Percentiles rank a stretch among this genome's conserved stretches.
phyloP scores from a whole-genome alignment of 1,140 invertebrate species.

The Orussus abietinus region DNA sequence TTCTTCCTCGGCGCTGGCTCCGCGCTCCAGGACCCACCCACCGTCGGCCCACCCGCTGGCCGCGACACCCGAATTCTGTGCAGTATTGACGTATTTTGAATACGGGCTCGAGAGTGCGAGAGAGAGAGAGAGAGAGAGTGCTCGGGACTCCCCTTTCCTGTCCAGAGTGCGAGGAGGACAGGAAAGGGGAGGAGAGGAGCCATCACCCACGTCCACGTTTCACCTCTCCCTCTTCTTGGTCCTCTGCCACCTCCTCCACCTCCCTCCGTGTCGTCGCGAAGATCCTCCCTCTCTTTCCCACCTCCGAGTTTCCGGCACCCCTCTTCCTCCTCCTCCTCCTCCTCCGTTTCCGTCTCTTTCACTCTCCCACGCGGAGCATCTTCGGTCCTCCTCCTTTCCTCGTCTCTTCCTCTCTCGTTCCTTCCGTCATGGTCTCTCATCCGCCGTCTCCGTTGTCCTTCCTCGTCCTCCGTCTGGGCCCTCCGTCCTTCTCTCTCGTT shows the following conservation, averaged over 20 bases:
- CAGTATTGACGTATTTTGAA: slow-evolving; percentile 40
- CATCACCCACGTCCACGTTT: slow-evolving; percentile 29
- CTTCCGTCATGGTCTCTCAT: too few relatives aligned
- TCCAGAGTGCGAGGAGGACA: slow-evolving; percentile 9
- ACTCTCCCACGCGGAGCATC: too few relatives aligned
- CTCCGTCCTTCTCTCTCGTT: slow-evolving; percentile 8
- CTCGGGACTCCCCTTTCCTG: slow-evolving; percentile 2
- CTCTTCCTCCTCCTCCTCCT: slow-evolving; percentile 9
- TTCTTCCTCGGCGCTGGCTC: neutral
- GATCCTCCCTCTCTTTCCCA: slow-evolving; percentile 16
- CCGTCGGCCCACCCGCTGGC: slow-evolving; percentile 1
- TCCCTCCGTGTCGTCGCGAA: neutral
- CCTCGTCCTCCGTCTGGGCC: slow-evolving; percentile 15
- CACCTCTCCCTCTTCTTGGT: slow-evolving; percentile 6
- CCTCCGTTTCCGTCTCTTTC: slow-evolving; percentile 8
- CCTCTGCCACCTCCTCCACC: neutral
- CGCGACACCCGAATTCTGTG: slow-evolving; percentile 21
- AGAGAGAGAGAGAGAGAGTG: slow-evolving; percentile 5
- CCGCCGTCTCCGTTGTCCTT: too few relatives aligned
- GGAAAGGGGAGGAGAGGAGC: slow-evolving; percentile 11
- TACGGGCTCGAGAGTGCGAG: slow-evolving; percentile 11
- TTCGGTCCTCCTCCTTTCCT: slow-evolving; percentile 18
- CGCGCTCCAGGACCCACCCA: neutral
- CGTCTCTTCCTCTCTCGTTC: slow-evolving; percentile 11
- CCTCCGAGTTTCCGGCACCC: slow-evolving; percentile 13